These are phyloP conservation scores for Archegozetes longisetosus DNA, from an alignment of 1,140 invertebrate genomes.

Conservation along the genomic window DNA sequence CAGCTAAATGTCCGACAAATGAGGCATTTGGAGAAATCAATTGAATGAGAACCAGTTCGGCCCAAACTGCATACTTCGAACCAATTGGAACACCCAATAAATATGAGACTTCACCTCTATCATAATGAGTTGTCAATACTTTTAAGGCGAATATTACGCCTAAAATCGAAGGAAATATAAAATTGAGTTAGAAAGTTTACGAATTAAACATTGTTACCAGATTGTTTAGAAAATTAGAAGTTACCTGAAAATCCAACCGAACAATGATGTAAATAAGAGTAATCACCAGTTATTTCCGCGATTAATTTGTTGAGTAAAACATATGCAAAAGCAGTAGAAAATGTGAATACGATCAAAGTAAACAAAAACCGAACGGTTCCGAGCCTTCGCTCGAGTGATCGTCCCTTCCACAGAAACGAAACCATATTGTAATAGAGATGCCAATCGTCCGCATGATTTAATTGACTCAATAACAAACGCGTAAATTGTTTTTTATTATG, in stretches of 20 bases:
- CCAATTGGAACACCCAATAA: conserved; percentile 38
- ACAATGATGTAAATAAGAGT: conserved; percentile 36
- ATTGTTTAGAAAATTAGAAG: conserved; percentile 6
- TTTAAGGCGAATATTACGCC: conserved; percentile 48
- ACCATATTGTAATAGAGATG: conserved; percentile 59
- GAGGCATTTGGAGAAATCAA: conserved; percentile 42
- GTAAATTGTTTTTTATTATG: conserved; percentile 38
- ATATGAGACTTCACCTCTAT: conserved; percentile 27
- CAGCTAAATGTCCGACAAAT: conserved; percentile 47
- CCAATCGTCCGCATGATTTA: conserved; percentile 52
- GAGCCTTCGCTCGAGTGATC: conserved; percentile 38
- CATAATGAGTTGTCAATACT: conserved; percentile 38
- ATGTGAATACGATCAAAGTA: conserved; percentile 38
- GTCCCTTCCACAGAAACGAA: conserved; percentile 47
- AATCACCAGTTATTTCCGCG: conserved; percentile 21
- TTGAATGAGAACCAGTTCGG: conserved; percentile 48
- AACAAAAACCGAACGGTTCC: conserved; percentile 40
- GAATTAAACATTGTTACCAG: conserved; percentile 6
- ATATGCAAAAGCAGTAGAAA: conserved; percentile 38
- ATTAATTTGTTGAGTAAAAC: conserved; percentile 31
- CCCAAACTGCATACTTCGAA: conserved; percentile 42
- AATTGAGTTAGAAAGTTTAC: not conserved
- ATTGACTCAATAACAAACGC: conserved; percentile 40
- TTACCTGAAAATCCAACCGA: conserved; percentile 47
- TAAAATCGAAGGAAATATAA: not conserved